Base-by-base conservation (phyloP, 2,888 invertebrate genomes). In the Melipona bicolor region DNA sequence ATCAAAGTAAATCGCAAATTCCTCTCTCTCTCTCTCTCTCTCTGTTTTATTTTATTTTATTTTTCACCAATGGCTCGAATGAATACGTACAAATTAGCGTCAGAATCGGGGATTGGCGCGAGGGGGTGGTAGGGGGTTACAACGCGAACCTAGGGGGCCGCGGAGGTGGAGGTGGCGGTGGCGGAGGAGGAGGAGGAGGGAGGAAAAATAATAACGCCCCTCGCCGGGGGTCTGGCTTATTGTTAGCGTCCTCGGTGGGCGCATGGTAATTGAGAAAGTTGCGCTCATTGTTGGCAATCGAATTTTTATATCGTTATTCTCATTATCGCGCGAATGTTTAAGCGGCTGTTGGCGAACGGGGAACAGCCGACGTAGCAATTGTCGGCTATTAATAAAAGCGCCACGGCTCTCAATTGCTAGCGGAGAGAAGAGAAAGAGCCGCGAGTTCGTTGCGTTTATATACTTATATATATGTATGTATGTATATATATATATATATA, bases 241-340 rank as follows among this genome's bases (percentile, higher is more conserved):
- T 79, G 84, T 84, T 83, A 43, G 59, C 82, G 67, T 52, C 43
- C 68, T 54, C 62, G 76, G 67, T 27, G 69, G 43, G 77, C 52
- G 59, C 70, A 62, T 67, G 77, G 61, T 82, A 83, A 85, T 85
- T 85, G 84, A 84, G 78, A 85, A 85, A 84, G 84, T 85, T 85
- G 52, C 74, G 67, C 73, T 67, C 67, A 67, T 77, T 83, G 85
- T 76, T 68, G 75, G 72, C 67, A 62, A 85, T 79, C 79, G 84
- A 84, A 84, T 85, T 80, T 85, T 85, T 84, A 75, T 80, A 84
- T 73, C 80, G 85, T 68, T 78, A 64, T 70, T 81, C 77, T 85
- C 85, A 85, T 84, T 85, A 84, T 78, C 75, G 79, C 73, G 73
- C 77, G 79, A 79, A 74, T 62, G 73, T 84, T 75, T 77, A 74